Evolutionary conservation across 1,140 invertebrate species (phyloP).

Genomic region (Linepithema humile): DNA sequence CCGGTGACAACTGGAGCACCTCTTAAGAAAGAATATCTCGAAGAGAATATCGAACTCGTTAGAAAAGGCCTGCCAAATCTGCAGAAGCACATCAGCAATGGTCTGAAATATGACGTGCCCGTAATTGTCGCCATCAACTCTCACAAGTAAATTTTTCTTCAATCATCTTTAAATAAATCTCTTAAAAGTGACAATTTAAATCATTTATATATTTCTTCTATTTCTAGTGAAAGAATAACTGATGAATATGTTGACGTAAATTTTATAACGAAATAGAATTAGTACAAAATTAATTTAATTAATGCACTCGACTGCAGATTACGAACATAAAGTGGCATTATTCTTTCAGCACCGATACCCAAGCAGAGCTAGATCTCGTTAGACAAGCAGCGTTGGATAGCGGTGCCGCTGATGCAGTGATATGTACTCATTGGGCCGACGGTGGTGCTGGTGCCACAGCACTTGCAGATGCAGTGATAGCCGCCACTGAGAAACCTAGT

Average conservation of each 20-base stretch:
- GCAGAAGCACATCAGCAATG: conserved; percentile 97
- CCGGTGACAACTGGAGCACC: conserved; percentile 93
- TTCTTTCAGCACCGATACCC: conserved; percentile 91
- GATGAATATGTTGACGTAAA: too few species aligned
- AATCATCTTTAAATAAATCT: background rate
- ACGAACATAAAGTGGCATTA: background rate
- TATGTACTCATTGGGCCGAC: conserved; percentile 95
- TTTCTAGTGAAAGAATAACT: too few species aligned
- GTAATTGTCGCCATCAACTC: conserved; percentile 98
- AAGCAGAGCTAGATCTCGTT: conserved; percentile 93
- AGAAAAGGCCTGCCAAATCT: conserved; percentile 95
- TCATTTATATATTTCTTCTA: too few species aligned
- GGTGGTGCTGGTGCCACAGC: conserved; percentile 95
- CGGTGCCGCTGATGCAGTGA: conserved; percentile 94
- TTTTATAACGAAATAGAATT: too few species aligned
- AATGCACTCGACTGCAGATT: background rate
- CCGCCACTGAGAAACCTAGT: conserved; percentile 88
- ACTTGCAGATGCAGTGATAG: conserved; percentile 94
- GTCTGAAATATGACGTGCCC: conserved; percentile 94
- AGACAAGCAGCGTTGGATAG: conserved; percentile 88
- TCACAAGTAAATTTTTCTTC: conserved; percentile 88
- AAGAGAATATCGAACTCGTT: conserved; percentile 96
- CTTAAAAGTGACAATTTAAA: too few species aligned
- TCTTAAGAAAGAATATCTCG: conserved; percentile 92
- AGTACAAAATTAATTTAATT: too few species aligned